Evolutionary conservation across 2,888 invertebrate species (phyloP).

Genomic region (Drosophila imparisetae): DNA sequence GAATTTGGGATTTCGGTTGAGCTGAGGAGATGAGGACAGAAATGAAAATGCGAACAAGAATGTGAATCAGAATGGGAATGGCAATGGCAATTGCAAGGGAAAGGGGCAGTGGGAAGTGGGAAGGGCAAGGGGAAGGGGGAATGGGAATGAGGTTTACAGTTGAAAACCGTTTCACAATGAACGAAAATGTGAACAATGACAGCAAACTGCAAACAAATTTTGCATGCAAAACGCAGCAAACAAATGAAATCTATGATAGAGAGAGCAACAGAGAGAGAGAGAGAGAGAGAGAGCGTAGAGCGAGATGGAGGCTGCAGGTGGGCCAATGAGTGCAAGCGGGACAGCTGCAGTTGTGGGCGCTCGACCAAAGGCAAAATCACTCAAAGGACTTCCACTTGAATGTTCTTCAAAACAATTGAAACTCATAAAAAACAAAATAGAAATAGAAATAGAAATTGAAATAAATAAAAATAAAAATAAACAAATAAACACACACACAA

Average conservation of each 20-base stretch:
- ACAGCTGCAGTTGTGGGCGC: slow-evolving; percentile 34
- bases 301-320: not conserved
- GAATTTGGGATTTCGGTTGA: slow-evolving; percentile 9
- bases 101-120: not conserved
- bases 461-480: not conserved
- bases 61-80: not conserved
- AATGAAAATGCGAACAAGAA: not conserved
- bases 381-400: slow-evolving; percentile 76
- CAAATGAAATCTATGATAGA: slow-evolving; percentile 26
- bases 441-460: slow-evolving; percentile 20
- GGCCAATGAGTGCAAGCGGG: not conserved
- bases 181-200: slow-evolving; percentile 56
- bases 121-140: not conserved
- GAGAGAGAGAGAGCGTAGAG: not conserved
- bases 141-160: slow-evolving; percentile 3
- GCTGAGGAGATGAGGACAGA: slow-evolving; percentile 4
- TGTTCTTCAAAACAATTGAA: slow-evolving; percentile 61
- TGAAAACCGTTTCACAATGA: slow-evolving; percentile 48
- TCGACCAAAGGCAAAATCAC: slow-evolving; percentile 31
- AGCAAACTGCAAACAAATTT: slow-evolving; percentile 70
- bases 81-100: not conserved
- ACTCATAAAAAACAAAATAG: not conserved
- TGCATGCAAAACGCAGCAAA: slow-evolving; percentile 71
- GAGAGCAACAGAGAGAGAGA: not conserved
- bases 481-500: slow-evolving; percentile 18